Base-by-base conservation (phyloP, 92 coral and sea anemone genomes). In the Porites rus region DNA sequence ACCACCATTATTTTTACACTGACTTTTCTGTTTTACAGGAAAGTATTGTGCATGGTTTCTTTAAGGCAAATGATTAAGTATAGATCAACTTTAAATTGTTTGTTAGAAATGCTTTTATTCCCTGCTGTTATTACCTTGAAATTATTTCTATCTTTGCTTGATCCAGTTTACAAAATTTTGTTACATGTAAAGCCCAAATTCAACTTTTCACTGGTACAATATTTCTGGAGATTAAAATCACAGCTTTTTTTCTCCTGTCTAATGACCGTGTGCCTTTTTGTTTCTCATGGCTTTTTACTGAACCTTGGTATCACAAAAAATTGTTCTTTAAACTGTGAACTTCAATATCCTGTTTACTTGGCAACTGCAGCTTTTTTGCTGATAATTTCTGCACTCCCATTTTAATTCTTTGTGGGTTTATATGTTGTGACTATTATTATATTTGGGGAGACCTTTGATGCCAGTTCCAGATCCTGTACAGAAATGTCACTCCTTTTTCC, bases 301-400 rank as follows among this genome's bases (percentile, higher is more conserved):
- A 78, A 78, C n/a, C 18, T 63, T 61, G 28, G 83, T 20, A 19
- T 38, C 46, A 78, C 61, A 16, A 59, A 65, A 31, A 46, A 78
- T 31, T 78, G 38, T 16, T 25, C 19, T 17, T 7, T 78, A 6
- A 19, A 63, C 62, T 78, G 72, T 22, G 72, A 63, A 28, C 46
- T 78, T 78, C 73, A 58, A 56, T 76, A 59, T 11, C 83, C 72
- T 43, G 61, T 65, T 78, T 46, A 78, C 83, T 78, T 78, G 56
- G 43, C 46, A 31, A 28, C 58, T 78, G 82, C 43, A 64, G 82
- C 59, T 78, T 16, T 63, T 62, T 16, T 78, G 38, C 64, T 62
- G 82, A 78, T 58, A 13, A 51, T 63, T 28, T 64, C 82, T 28
- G 82, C 60, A 53, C 72, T 78, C 7, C 80, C 87, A 61, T 72